Evolutionary conservation across 2,888 invertebrate species (phyloP).

Genomic region (Drosophila conformis): DNA sequence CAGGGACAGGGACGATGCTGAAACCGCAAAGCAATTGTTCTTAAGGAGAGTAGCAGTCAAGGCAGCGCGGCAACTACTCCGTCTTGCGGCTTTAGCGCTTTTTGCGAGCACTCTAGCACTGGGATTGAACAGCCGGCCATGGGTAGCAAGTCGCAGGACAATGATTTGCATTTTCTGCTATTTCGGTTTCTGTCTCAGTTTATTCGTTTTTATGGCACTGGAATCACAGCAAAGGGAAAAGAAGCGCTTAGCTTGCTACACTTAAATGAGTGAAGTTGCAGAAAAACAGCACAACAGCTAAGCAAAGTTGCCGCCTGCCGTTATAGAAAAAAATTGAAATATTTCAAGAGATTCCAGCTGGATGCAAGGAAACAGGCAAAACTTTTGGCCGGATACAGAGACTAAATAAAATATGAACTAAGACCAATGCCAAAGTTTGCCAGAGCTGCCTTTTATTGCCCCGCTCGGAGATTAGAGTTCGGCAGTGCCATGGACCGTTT

Average conservation of each 20-base stretch:
- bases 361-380: conserved; percentile 30
- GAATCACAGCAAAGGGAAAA: conserved; percentile 55
- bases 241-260: conserved; percentile 26
- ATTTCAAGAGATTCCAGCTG: conserved; percentile 40
- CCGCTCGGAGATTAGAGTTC: conserved; percentile 63
- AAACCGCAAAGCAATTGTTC: conserved; percentile 65
- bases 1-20: neutral
- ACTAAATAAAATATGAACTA: conserved; percentile 76
- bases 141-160: conserved; percentile 57
- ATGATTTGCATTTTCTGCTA: conserved; percentile 76
- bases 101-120: conserved; percentile 17
- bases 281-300: conserved; percentile 31
- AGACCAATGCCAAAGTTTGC: conserved; percentile 72
- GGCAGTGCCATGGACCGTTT: conserved; percentile 16
- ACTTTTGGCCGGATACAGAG: conserved; percentile 57
- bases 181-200: conserved; percentile 58
- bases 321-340: conserved; percentile 71
- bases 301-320: conserved; percentile 34
- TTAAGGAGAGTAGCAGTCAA: conserved; percentile 32
- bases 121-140: conserved; percentile 7
- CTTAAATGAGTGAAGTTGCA: conserved; percentile 38
- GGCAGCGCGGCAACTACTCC: conserved; percentile 18
- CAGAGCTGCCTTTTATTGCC: conserved; percentile 72
- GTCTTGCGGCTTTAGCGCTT: conserved; percentile 29
- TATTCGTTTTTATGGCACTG: conserved; percentile 69